Base-by-base conservation (phyloP, 2,797 vertebrate genomes). In the Sebastes trivittatus region DNA sequence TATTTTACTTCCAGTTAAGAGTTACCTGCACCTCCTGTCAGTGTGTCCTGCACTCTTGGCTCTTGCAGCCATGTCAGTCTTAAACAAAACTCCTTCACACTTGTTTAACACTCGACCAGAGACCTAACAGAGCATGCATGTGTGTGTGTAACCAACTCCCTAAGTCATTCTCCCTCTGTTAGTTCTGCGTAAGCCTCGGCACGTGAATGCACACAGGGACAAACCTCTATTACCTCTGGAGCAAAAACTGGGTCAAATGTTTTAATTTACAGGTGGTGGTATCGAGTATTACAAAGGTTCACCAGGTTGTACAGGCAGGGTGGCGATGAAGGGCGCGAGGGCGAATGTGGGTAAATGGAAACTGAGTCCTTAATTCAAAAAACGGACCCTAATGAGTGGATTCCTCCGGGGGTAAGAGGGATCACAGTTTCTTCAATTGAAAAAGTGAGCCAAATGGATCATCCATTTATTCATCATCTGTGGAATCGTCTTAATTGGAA, bases 201-300 rank as follows among this genome's bases (percentile, higher is more conserved):
- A 65, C 77, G 73, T 14, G 13, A 86, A 82, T 59, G 25, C 90
- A 72, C 86, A 46, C 54, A 68, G 84, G 80, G 79, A 84, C 78
- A 82, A 87, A 82, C 77, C 79, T 85, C 61, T 67, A 81, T 87
- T 85, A 90, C 89, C 76, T 82, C 70, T 75, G 78, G 79, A 85
- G 84, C 80, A 77, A 91, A 87, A 92, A 92, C 82, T 87, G 93
- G 91, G 90, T 93, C 88, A 70, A 76, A 76, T 84, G 72, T 68
- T 75, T 82, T 94, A 94, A 96, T 96, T 96, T 95, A 94, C 94
- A 95, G 93, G 93, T 88, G 72, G 54, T 63, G 42, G 62, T 83
- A 88, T 88, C 78, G 90, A 90, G 92, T 32, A 89, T 93, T 77
- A 92, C 82, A 88, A 75, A 91, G 93, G 95, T 95, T 95, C 94